phyloP scores from a whole-genome alignment of 2,797 vertebrate genomes.

The Danio choprae region DNA sequence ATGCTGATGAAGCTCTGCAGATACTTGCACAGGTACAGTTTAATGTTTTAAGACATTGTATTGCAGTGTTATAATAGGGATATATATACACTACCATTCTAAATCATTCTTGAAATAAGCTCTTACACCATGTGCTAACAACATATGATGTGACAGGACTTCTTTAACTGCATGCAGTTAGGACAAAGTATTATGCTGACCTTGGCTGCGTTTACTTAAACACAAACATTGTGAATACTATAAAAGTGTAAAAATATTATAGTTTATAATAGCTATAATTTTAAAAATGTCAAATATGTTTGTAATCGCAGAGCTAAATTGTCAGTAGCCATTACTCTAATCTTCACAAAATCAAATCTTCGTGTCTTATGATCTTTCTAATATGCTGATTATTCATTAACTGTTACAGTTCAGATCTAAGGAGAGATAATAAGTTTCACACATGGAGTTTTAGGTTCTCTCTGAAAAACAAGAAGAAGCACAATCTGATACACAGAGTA shows the following conservation, averaged over 20 bases:
- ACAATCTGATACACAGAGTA: no score
- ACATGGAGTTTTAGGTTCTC: no score
- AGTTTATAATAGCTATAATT: not conserved
- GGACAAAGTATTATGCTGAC: not conserved
- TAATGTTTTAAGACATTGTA: not conserved
- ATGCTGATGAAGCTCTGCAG: conserved; percentile 84
- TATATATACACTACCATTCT: not conserved
- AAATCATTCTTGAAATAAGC: no score
- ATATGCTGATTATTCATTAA: not conserved
- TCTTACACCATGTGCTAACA: no score
- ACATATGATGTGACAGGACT: no score
- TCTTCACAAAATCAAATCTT: no score
- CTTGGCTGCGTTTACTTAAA: not conserved
- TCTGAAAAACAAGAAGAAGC: no score
- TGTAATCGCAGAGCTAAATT: not conserved
- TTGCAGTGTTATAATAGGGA: not conserved
- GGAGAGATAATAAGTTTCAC: no score
- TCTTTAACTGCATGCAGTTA: no score
- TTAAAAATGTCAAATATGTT: not conserved
- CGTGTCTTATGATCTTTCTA: not conserved
- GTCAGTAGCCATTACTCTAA: not conserved
- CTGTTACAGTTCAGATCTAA: no score
- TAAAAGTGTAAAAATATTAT: not conserved
- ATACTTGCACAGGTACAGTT: conserved; percentile 83
- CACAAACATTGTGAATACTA: not conserved